Conservation (phyloP, 2,113 vertebrate species). For the Pantherophis guttatus region DNA sequence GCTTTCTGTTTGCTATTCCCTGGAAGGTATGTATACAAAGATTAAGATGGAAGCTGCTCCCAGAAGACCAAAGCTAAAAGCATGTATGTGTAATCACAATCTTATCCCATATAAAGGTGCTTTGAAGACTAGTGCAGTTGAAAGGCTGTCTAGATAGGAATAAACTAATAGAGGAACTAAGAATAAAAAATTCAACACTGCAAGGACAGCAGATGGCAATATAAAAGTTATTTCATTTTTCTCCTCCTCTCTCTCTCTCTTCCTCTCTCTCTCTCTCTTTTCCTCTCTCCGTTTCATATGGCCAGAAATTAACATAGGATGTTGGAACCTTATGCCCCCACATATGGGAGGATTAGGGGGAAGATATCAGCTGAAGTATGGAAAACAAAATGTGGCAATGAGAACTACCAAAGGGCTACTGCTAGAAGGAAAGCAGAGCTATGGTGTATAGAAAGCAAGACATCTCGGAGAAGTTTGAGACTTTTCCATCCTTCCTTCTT, state of each 20-base stretch:
- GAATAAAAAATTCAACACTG: not conserved
- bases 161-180: not conserved
- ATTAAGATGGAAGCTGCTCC: not conserved
- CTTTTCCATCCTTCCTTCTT: not conserved
- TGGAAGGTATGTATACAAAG: not conserved
- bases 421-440: not conserved
- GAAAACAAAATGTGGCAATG: not conserved
- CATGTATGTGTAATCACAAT: not conserved
- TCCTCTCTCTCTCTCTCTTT: not conserved
- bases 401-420: not conserved
- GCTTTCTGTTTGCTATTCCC: not conserved
- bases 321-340: not conserved
- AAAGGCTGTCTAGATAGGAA: not conserved
- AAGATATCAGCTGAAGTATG: not conserved
- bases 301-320: not conserved
- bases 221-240: not conserved
- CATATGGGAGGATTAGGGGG: not conserved
- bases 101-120: not conserved
- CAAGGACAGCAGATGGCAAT: not conserved
- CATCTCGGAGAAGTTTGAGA: not conserved
- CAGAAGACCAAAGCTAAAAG: not conserved
- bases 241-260: not conserved
- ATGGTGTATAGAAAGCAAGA: not conserved
- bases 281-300: not conserved
- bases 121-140: not conserved